These are phyloP conservation scores for Parauchenoglanis punctatus DNA, from an alignment of 2,797 vertebrate species.

Conservation along the genomic window DNA sequence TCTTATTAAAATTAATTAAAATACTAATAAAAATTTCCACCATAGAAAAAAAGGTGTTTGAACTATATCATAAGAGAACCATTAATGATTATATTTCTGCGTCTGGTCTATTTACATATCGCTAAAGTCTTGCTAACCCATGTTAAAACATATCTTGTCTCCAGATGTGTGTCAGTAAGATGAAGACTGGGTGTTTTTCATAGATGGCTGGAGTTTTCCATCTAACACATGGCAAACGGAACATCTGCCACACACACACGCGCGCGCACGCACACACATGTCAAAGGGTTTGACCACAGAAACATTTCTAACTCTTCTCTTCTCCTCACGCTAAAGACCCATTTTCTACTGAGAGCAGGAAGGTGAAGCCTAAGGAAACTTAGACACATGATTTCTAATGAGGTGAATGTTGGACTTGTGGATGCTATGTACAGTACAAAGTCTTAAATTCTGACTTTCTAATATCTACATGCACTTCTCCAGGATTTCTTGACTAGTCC, in stretches of 20 bases:
- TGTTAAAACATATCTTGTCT: not conserved
- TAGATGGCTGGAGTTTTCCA: constrained; percentile 9
- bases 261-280: not conserved
- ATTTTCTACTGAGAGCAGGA: not conserved
- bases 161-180: constrained; percentile 21
- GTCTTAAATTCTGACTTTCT: not conserved
- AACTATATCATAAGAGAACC: not conserved
- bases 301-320: not conserved
- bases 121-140: not conserved
- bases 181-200: constrained; percentile 1
- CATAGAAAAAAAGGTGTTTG: not conserved
- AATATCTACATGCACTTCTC: not conserved
- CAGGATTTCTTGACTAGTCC: not conserved
- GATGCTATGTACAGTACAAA: not conserved
- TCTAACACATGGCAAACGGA: constrained; percentile 12
- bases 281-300: not conserved
- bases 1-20: not conserved
- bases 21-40: not conserved
- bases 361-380: not conserved
- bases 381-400: not conserved
- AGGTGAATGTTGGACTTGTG: not conserved
- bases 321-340: not conserved
- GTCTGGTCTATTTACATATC: not conserved
- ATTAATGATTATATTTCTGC: not conserved
- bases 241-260: constrained; percentile 16